Evolutionary conservation across 2,113 vertebrate species (phyloP), one percentile per base, ranked within the genome.

Genomic region (Tichodroma muraria): DNA sequence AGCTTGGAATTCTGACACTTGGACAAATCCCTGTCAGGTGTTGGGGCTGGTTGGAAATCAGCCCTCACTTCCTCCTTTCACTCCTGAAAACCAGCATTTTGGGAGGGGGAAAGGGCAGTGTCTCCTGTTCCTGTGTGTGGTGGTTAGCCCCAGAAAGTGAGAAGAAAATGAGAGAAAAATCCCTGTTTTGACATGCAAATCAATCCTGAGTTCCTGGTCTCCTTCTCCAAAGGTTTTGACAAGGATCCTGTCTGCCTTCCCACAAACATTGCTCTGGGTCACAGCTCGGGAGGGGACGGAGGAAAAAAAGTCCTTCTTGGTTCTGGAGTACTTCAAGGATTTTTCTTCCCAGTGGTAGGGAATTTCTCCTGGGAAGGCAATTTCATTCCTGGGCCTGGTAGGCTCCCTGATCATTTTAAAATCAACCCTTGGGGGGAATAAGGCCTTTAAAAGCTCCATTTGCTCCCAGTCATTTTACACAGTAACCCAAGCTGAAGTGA

Each of bases 391-490:
- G 38, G 56, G 77, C 78, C 57, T 85, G 70, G 52, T 82, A 89
- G 61, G 31, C 56, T 95, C 72, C 60, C 69, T 2, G 5, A 64
- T 64, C 30, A 35, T 75, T 90, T 90, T 16, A 84, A 92, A 95
- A 52, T 45, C 6, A 75, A 80, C 30, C 57, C 75, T 65, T 15
- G 11, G 2, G 65, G 53, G 77, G 35, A 87, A n/a, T 35, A 75
- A 65, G 86, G 25, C 37, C 91, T 93, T 96, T 95, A 96, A 96
- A 93, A 94, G 77, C 56, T 86, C 72, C 69, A 80, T 95, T 94
- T 90, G 86, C 76, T 86, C 90, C 76, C 85, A 66, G 73, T 71
- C 52, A 11, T 93, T 92, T 94, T 84, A 75, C 47, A 25, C 60
- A 89, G 88, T 75, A 95, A 96, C 73, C 40, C 85, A 94, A 94